These are phyloP conservation scores for Schizotus pectinicornis DNA, from an alignment of 2,888 invertebrate genomes.

Conservation along the genomic window DNA sequence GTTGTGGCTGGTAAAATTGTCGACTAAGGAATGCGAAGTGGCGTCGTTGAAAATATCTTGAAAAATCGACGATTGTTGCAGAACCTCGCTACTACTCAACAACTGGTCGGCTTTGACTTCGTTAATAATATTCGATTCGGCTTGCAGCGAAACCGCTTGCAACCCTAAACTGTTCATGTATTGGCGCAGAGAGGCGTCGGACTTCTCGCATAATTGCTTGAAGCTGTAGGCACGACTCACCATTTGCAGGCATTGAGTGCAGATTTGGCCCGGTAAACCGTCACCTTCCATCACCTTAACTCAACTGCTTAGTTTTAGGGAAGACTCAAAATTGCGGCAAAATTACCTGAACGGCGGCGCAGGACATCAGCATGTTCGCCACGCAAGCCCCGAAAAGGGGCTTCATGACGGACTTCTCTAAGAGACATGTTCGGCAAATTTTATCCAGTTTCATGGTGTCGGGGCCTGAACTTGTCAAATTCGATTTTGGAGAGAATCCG, in stretches of 20 bases:
- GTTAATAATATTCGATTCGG: conserved; percentile 40
- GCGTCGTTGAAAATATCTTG: conserved; percentile 56
- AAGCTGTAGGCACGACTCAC: conserved; percentile 54
- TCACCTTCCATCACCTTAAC: conserved; percentile 55
- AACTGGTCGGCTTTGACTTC: conserved; percentile 49
- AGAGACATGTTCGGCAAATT: conserved; percentile 55
- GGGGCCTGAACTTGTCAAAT: too few species aligned
- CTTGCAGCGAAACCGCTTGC: conserved; percentile 39
- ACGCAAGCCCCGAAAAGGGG: conserved; percentile 54
- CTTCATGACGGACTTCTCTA: conserved; percentile 53
- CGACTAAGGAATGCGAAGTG: conserved; percentile 51
- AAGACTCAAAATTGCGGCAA: not conserved
- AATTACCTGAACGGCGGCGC: conserved; percentile 53
- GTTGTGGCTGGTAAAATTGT: conserved; percentile 51
- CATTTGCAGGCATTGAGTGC: conserved; percentile 54
- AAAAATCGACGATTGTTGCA: conserved; percentile 53
- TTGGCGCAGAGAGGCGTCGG: conserved; percentile 51
- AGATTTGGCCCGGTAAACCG: conserved; percentile 55
- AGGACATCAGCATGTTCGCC: conserved; percentile 57
- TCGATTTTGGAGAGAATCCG: not conserved
- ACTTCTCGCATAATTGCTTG: conserved; percentile 56
- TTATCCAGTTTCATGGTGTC: conserved; percentile 52
- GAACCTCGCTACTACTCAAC: conserved; percentile 50
- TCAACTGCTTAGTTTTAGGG: too few species aligned
- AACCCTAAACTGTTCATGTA: conserved; percentile 48